Base-by-base conservation (phyloP, 2,888 invertebrate species). In the Morpho helenor region DNA sequence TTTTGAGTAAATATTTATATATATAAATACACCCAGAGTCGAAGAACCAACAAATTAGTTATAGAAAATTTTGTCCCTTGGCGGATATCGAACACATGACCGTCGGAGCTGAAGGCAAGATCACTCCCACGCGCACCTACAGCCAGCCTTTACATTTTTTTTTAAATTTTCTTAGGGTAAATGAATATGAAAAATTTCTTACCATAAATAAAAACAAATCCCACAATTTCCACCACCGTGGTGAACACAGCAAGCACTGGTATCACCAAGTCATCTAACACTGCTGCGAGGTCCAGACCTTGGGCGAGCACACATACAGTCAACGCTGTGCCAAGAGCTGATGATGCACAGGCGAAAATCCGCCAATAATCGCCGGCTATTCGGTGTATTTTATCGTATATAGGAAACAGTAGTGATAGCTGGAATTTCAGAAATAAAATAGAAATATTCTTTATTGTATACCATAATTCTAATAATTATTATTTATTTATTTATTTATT, bases 171-270 rank as follows among this genome's bases (percentile, higher is more conserved):
- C 6, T 16, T 46, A 7, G 31, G 31, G 5, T 31, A 31, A 31
- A 31, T 3, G 31, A 31, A 31, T 31, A 5, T 31, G 31, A 31
- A 31, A 43, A 66, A 52, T 9, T 41, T 48, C 77, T 75, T 56
- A 89, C 90, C 89, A 71, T 90, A 90, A 67, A 90, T 86, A 67
- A 84, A 88, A 7, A 84, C 84, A 62, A 90, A 88, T 55, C 87
- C 90, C 2, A 86, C 80, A 1, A 90, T 76, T 63, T 90, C 87
- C 16, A 86, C 68, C 2, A 82, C 73, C 8, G 82, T 74, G 0
- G 88, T 84, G 46, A 87, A 85, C 4, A 82, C 77, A 45, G 82
- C 79, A 0, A 90, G 66, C 0, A 87, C 72, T 6, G 90, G 89
- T 0, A 90, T 66, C 0, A 83, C 76, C 10, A 87, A 64, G 7